A percentile compares a stretch with the other conserved stretches of the same genome.
Conservation (phyloP, 2,113 vertebrate genomes). For the Panurus biarmicus region DNA sequence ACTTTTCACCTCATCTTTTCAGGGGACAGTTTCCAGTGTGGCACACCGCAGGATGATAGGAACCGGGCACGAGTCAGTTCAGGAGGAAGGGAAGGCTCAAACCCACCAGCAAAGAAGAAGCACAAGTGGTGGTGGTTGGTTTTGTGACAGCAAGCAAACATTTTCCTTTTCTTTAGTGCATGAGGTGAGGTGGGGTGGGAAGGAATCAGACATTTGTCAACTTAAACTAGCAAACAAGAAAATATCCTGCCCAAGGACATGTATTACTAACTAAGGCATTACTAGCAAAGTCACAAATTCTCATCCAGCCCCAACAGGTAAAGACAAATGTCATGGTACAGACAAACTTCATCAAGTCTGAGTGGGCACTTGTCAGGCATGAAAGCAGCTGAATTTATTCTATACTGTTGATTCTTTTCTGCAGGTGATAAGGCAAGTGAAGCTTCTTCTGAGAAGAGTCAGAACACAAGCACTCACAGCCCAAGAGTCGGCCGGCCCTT, state of each 20-base stretch:
- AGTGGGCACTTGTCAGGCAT: neutral
- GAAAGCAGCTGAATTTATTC: neutral
- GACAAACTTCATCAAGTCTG: neutral
- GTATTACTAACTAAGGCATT: no score
- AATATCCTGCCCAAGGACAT: no score
- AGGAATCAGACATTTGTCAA: neutral
- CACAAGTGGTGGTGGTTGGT: neutral
- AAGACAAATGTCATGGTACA: rapidly evolving
- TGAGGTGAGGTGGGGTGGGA: neutral
- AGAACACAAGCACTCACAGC: neutral
- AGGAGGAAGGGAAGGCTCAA: neutral
- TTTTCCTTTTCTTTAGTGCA: neutral
- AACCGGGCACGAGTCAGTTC: neutral
- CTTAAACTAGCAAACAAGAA: neutral
- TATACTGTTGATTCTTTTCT: neutral
- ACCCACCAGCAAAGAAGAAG: neutral
- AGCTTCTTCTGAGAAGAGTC: neutral
- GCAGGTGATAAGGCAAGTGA: neutral
- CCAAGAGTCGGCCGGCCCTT: rapidly evolving
- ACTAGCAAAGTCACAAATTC: neutral
- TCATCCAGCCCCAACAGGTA: neutral
- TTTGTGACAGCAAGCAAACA: neutral
- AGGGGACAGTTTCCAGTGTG: neutral
- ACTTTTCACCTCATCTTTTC: neutral
- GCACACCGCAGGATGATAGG: neutral